Conservation (phyloP, 1,140 invertebrate species). For the Pantala flavescens region DNA sequence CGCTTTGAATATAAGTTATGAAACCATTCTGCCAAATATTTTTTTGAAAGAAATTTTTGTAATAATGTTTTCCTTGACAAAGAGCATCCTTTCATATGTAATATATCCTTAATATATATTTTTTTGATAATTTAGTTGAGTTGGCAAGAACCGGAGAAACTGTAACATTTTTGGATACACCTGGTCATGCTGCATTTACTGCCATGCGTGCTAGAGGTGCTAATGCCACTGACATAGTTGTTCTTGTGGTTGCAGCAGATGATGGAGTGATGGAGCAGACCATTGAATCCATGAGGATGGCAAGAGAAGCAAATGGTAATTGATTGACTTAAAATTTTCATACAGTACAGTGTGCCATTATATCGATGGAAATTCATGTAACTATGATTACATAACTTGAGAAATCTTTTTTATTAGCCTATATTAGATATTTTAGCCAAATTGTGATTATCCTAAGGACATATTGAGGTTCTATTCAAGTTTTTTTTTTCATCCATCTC, state of each 20-base stretch:
- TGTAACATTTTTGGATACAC: slow-evolving; percentile 97
- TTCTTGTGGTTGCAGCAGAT: slow-evolving; percentile 95
- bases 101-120: no score
- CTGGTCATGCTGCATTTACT: slow-evolving; percentile 95
- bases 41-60: no score
- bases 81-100: no score
- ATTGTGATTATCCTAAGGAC: no score
- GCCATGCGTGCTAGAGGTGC: slow-evolving; percentile 88
- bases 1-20: no score
- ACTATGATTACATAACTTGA: no score
- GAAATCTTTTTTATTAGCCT: no score
- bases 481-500: no score
- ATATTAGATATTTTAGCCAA: slow-evolving; percentile 4
- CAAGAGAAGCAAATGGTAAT: slow-evolving; percentile 55
- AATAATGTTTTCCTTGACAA: no score
- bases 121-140: slow-evolving; percentile 41
- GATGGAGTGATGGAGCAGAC: slow-evolving; percentile 99
- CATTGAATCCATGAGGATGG: slow-evolving; percentile 65
- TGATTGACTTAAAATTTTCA: slow-evolving; percentile 2
- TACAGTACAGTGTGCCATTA: neutral
- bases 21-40: no score
- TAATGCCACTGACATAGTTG: slow-evolving; percentile 84
- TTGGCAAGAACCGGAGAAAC: slow-evolving; percentile 51
- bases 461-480: no score
- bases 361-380: no score